A percentile compares a stretch with the other conserved stretches of the same genome.
These are phyloP conservation scores for Mellivora capensis DNA, from an alignment of 2,113 vertebrate genomes.

Conservation along the genomic window DNA sequence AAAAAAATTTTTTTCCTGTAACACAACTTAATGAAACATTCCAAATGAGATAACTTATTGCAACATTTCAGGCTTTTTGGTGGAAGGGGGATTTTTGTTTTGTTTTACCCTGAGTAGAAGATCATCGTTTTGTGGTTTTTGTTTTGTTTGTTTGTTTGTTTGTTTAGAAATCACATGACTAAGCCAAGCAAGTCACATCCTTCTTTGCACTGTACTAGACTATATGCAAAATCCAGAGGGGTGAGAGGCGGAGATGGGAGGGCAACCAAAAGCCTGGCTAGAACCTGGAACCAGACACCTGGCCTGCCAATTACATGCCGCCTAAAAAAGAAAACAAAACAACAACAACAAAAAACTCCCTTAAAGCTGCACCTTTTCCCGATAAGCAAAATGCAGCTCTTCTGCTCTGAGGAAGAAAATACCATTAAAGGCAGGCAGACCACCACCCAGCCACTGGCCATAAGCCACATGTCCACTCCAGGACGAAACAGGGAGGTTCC, in stretches of 20 bases:
- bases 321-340: neutral
- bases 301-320: neutral
- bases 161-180: slow-evolving; percentile 80
- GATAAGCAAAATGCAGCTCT: slow-evolving; percentile 35
- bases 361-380: neutral
- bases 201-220: slow-evolving; percentile 78
- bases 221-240: slow-evolving; percentile 64
- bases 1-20: slow-evolving; percentile 68
- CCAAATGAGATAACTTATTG: slow-evolving; percentile 85
- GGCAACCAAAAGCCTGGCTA: slow-evolving; percentile 39
- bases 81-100: slow-evolving; percentile 79
- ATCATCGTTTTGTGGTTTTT: slow-evolving; percentile 75
- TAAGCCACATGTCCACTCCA: neutral
- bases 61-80: slow-evolving; percentile 87
- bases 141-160: slow-evolving; percentile 59
- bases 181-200: slow-evolving; percentile 70
- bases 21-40: slow-evolving; percentile 83
- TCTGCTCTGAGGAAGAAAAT: slow-evolving; percentile 42
- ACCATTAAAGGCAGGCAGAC: slow-evolving; percentile 10
- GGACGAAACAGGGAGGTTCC: neutral
- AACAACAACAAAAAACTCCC: neutral
- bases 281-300: slow-evolving; percentile 12
- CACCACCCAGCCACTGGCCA: neutral
- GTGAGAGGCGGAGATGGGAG: slow-evolving; percentile 61
- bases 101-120: slow-evolving; percentile 86